Evolutionary conservation across 2,888 invertebrate genomes (phyloP), one percentile per base, ranked within the genome.

Genomic region (Blastobasis lacticolella): DNA sequence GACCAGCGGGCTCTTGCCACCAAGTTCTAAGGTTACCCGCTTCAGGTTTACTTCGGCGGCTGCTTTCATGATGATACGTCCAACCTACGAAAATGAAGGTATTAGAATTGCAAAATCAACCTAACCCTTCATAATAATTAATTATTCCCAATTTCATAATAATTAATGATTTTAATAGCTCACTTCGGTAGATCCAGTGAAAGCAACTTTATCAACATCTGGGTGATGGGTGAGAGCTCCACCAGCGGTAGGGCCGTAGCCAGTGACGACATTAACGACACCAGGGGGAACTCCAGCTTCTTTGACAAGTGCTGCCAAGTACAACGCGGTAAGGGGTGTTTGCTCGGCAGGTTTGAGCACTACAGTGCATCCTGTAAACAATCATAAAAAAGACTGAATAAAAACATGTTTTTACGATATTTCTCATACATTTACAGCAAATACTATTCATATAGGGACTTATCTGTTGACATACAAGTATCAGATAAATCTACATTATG

Each of bases 321-420:
- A 95, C 7, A 97, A 83, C 0, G 97, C 96, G 0, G 97, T 95
- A 37, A 98, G 87, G 0, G 96, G 95, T 0, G 97, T 98, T 81
- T 97, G 97, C 73, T 98, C 98, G 0, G 98, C 98, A 0, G 97
- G 95, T 78, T 98, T 98, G 62, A 97, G 81, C 1, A 97, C 91
- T 8, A 96, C 88, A 0, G 94, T 94, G 74, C 96, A 92, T 63
- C 93, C 94, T 83, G 52, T 2, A 50, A n/a, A n/a, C n/a, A n/a
- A n/a, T n/a, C n/a, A n/a, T n/a, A n/a, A n/a, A n/a, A n/a, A n/a
- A n/a, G n/a, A n/a, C n/a, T n/a, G n/a, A n/a, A n/a, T n/a, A n/a
- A n/a, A n/a, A n/a, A n/a, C n/a, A 23, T 23, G 23, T 23, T 23
- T 23, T 23, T 3, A 23, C 23, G 1, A 23, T 23, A n/a, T 23